Conservation (phyloP, 2,113 vertebrate genomes). For the Amia ocellicauda region DNA sequence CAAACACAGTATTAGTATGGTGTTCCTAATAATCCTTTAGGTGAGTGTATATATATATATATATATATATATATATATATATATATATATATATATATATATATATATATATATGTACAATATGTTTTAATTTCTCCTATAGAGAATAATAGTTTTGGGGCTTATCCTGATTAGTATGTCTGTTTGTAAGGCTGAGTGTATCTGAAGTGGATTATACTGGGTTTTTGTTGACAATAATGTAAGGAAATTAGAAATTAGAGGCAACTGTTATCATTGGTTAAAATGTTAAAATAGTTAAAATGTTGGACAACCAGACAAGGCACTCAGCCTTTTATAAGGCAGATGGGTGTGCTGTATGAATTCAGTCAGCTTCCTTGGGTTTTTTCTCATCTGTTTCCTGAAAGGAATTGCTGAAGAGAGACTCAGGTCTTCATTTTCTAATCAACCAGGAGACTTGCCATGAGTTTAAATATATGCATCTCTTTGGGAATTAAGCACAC, state of each 20-base stretch:
- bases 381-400: conserved; percentile 7
- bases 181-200: background rate
- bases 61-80: too few species aligned
- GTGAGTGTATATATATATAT: too few species aligned
- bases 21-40: too few species aligned
- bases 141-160: conserved; percentile 46
- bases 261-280: conserved; percentile 25
- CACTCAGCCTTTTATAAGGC: conserved; percentile 25
- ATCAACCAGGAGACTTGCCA: too few species aligned
- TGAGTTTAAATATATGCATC: too few species aligned
- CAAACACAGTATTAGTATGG: too few species aligned
- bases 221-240: conserved; percentile 12
- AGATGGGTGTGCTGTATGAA: conserved; percentile 35
- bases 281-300: conserved; percentile 32
- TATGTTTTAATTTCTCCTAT: too few species aligned
- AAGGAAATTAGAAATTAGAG: background rate
- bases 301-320: conserved; percentile 28
- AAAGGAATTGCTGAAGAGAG: conserved; percentile 10
- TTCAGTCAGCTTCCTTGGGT: conserved; percentile 36
- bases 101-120: too few species aligned
- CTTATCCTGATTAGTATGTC: too few species aligned
- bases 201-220: background rate
- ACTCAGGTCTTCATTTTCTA: background rate
- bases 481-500: too few species aligned
- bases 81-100: too few species aligned